These are phyloP conservation scores for Octomys mimax DNA, from an alignment of 2,797 vertebrate species.

Conservation along the genomic window DNA sequence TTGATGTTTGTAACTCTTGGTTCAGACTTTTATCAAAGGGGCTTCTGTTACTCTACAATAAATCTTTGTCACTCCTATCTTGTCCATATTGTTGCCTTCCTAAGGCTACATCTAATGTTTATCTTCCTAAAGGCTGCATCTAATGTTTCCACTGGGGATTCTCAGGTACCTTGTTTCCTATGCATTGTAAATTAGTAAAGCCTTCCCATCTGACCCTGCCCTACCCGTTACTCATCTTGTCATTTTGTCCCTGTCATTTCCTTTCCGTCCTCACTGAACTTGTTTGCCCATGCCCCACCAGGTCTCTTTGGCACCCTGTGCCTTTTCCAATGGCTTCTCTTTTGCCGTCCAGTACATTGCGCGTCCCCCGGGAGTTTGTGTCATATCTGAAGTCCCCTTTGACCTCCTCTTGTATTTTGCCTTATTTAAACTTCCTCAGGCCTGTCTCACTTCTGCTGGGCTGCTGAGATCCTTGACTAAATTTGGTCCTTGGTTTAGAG, in stretches of 20 bases:
- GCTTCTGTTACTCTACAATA: not conserved
- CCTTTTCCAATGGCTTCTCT: not conserved
- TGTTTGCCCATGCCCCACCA: not conserved
- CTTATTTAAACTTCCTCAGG: constrained; percentile 4
- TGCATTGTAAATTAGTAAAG: constrained; percentile 13
- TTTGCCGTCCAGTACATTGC: not conserved
- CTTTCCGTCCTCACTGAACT: not conserved
- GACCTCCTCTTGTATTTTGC: constrained; percentile 10
- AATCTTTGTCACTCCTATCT: not conserved
- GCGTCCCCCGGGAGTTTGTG: not conserved
- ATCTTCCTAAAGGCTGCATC: constrained; percentile 36
- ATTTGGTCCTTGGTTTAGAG: constrained; percentile 1
- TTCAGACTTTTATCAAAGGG: not conserved
- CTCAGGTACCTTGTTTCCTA: not conserved
- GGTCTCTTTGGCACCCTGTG: not conserved
- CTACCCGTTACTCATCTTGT: not conserved
- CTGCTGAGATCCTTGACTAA: constrained; percentile 31
- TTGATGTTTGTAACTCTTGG: constrained; percentile 12
- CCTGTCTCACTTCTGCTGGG: not conserved
- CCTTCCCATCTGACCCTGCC: not conserved
- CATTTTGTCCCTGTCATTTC: not conserved
- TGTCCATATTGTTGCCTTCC: constrained; percentile 39
- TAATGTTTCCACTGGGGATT: constrained; percentile 14
- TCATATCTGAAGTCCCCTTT: not conserved
- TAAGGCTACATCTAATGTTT: constrained; percentile 49